These are phyloP conservation scores for Maconellicoccus hirsutus DNA, from an alignment of 1,140 invertebrate species.

Conservation along the genomic window DNA sequence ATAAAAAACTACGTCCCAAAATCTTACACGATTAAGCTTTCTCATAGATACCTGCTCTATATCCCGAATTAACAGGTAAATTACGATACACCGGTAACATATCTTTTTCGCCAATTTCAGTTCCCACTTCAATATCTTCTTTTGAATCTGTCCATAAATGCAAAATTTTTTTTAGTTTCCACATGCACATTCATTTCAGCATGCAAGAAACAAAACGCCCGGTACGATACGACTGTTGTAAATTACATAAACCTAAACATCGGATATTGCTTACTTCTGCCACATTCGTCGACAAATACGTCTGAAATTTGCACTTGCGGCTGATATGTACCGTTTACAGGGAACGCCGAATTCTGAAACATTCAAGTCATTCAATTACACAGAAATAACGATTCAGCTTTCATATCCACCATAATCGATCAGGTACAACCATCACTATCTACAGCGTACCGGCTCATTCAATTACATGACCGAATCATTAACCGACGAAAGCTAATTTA, in stretches of 20 bases:
- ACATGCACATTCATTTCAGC: no score
- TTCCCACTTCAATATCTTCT: not conserved
- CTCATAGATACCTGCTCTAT: slow-evolving; percentile 13
- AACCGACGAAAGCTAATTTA: no score
- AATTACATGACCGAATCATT: no score
- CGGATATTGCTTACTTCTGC: not conserved
- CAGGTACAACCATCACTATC: not conserved
- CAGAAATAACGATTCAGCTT: not conserved
- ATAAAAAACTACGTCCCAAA: no score
- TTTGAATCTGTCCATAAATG: slow-evolving; percentile 15
- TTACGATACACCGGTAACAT: slow-evolving; percentile 13
- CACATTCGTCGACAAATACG: not conserved
- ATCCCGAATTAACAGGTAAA: not conserved
- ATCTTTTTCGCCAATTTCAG: slow-evolving; percentile 13
- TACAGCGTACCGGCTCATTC: no score
- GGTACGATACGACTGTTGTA: no score
- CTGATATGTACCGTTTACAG: slow-evolving; percentile 65
- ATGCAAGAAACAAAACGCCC: no score
- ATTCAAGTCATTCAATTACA: slow-evolving; percentile 22
- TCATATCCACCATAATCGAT: not conserved
- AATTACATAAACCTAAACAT: no score
- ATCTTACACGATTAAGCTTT: no score
- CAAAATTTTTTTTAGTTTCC: no score
- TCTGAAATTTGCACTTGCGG: not conserved
- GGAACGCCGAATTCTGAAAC: slow-evolving; percentile 73